Evolutionary conservation across 2,113 vertebrate species (phyloP).

Genomic region (Balaeniceps rex): DNA sequence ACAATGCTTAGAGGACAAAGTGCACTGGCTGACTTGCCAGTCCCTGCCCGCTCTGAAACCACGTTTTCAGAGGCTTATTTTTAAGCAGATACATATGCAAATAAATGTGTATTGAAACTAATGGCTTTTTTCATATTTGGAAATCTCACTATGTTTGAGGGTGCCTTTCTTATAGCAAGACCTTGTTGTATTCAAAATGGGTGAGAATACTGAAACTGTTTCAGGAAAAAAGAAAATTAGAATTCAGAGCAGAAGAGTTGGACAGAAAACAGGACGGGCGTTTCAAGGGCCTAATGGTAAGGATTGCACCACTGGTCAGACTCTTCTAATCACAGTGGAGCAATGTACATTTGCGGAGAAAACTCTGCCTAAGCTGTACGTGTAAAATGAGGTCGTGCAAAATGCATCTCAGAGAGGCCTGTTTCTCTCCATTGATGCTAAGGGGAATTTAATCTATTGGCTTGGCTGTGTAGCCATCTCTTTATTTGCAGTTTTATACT

Average conservation of each 20-base stretch:
- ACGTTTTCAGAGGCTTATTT: background rate
- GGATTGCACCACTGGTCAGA: background rate
- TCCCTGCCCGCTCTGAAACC: background rate
- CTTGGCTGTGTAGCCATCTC: background rate
- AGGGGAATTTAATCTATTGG: background rate
- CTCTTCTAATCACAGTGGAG: background rate
- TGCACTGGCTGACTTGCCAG: background rate
- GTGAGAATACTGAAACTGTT: background rate
- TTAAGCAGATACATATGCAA: background rate
- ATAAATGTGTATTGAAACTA: background rate
- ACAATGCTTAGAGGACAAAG: background rate
- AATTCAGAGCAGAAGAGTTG: background rate
- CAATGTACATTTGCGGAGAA: fast-evolving
- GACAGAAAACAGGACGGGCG: fast-evolving
- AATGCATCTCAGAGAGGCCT: fast-evolving
- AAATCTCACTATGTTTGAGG: background rate
- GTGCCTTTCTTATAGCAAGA: background rate
- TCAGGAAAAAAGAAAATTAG: background rate
- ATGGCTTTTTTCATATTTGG: background rate
- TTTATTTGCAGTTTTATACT: background rate
- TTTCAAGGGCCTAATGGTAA: background rate
- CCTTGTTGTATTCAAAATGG: background rate
- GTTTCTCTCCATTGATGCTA: fast-evolving
- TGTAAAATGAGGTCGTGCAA: background rate
- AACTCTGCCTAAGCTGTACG: fast-evolving